Conservation (phyloP, 2,888 invertebrate genomes). For the Papilio demoleus region DNA sequence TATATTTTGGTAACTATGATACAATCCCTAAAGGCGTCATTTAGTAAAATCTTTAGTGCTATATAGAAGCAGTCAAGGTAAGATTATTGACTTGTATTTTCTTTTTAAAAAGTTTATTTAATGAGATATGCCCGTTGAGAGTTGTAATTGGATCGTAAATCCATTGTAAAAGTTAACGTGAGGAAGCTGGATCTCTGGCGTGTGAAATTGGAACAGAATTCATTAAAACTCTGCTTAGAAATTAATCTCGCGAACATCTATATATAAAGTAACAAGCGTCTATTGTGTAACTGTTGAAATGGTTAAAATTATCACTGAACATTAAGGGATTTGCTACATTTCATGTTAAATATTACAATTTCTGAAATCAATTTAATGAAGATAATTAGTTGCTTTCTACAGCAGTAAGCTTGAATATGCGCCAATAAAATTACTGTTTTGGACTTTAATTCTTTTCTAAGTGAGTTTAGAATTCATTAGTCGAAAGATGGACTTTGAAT, state of each 20-base stretch:
- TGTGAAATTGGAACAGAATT: conserved; percentile 55
- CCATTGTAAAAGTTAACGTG: conserved; percentile 41
- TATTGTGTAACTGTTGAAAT: conserved; percentile 12
- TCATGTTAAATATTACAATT: neutral
- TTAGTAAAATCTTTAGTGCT: too few relatives aligned
- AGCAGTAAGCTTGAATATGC: too few relatives aligned
- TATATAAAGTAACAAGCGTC: conserved; percentile 3
- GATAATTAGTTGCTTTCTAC: too few relatives aligned
- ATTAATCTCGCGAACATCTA: conserved; percentile 32
- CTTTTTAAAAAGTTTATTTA: conserved; percentile 42
- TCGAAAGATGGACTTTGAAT: too few relatives aligned
- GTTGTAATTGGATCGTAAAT: conserved; percentile 47
- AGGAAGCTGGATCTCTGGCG: conserved; percentile 46
- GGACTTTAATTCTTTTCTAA: too few relatives aligned
- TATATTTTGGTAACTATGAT: too few relatives aligned
- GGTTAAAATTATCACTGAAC: neutral
- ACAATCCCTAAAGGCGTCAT: too few relatives aligned
- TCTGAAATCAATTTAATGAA: neutral
- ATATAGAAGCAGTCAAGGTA: neutral
- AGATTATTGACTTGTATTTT: conserved; percentile 35
- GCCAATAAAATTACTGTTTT: too few relatives aligned
- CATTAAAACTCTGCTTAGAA: conserved; percentile 45
- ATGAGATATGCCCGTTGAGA: conserved; percentile 47
- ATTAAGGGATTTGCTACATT: neutral
- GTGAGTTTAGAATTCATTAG: too few relatives aligned